Percentiles rank a stretch among this genome's conserved stretches.
Conservation (phyloP, 2,113 vertebrate species). For the Potamarius usumacintae region DNA sequence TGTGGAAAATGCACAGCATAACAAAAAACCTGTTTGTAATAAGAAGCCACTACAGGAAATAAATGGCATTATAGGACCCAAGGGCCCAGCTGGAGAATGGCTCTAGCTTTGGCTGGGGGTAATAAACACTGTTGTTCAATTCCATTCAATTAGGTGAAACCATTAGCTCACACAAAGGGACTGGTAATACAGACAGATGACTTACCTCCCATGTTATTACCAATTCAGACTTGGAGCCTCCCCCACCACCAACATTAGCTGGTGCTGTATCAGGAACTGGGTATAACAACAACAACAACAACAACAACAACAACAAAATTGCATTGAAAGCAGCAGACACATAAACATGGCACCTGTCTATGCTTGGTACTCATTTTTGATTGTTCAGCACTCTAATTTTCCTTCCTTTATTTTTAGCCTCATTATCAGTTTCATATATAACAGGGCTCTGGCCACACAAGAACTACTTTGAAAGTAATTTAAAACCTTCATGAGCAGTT, state of each 20-base stretch:
- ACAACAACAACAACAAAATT: slow-evolving; percentile 35
- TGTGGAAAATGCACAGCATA: slow-evolving; percentile 23
- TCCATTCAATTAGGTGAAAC: slow-evolving; percentile 57
- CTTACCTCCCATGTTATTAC: slow-evolving; percentile 98
- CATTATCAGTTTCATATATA: slow-evolving; percentile 29
- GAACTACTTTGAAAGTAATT: slow-evolving; percentile 28
- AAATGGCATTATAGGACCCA: slow-evolving; percentile 50
- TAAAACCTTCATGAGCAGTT: slow-evolving; percentile 18
- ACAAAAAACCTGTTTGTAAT: slow-evolving; percentile 42
- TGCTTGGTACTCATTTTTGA: not conserved
- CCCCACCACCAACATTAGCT: slow-evolving; percentile 88
- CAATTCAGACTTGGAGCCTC: slow-evolving; percentile 89
- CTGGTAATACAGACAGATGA: slow-evolving; percentile 72
- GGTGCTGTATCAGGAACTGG: slow-evolving; percentile 88
- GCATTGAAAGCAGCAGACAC: not conserved
- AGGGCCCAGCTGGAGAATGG: slow-evolving; percentile 51
- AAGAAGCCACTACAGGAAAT: slow-evolving; percentile 40
- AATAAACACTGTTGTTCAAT: slow-evolving; percentile 55
- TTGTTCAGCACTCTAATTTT: not conserved
- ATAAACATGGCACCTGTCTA: not conserved
- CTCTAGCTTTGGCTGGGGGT: slow-evolving; percentile 50
- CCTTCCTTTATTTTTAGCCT: slow-evolving; percentile 22
- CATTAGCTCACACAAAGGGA: slow-evolving; percentile 53
- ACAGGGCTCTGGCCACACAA: slow-evolving; percentile 9
- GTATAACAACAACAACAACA: slow-evolving; percentile 53